Base-by-base conservation (phyloP, 30 jellyfish, hydroid and myxozoan species). In the Aurelia sp. region DNA sequence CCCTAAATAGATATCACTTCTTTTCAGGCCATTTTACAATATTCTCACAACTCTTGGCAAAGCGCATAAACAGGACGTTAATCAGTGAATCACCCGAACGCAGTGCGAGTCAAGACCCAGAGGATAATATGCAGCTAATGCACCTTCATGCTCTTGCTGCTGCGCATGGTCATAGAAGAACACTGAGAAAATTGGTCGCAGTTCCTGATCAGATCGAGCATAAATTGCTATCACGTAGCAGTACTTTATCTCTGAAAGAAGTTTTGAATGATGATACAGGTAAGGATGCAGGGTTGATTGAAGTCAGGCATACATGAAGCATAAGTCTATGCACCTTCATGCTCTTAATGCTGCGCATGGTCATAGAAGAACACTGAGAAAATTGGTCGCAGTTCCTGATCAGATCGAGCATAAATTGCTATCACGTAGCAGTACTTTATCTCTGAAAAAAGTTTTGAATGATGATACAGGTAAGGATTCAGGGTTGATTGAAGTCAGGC, bases 301-400 rank as follows among this genome's bases (percentile, higher is more conserved):
- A 27, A 27, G 33, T 27, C 33, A 2, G 33, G 33, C 33, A 27
- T 27, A 27, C 33, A 2, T 27, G 33, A 27, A 27, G n/a, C n/a
- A n/a, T n/a, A n/a, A n/a, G n/a, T n/a, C n/a, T n/a, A 66, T 66
- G 91, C 63, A 66, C 58, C 78, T 69, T 52, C 84, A 68, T 30
- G 44, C 74, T 18, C 91, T 81, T 31, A 85, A 85, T 13, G 91
- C 91, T 52, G 91, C 91, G 44, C 91, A 81, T 31, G 91, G 91
- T 3, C 91, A 71, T 31, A 51, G 84, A 35, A 66, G 91, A 58
- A 52, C 81, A 18, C 65, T 81, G 3, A 48, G 91, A 35, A 81
- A 67, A 69, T 70, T 81, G 16, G 13, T 81, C 37, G 53, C 84
- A 41, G 76, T 33, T 11, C 84, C 79, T 3, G 84, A 68, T 30